Base-by-base conservation (phyloP, 1,140 invertebrate species). In the Zeugodacus cucurbitae region DNA sequence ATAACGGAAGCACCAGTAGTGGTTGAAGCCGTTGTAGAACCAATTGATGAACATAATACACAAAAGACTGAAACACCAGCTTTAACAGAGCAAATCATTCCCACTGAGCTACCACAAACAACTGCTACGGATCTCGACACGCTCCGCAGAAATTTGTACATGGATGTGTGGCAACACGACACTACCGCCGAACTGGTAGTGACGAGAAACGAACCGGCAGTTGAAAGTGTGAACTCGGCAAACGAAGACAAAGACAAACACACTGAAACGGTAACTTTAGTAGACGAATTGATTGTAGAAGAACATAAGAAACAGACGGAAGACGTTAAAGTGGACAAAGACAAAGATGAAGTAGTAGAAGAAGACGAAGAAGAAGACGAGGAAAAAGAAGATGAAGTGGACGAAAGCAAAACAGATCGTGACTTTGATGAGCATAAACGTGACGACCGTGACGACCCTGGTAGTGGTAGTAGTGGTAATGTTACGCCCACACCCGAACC, bases 371-470 rank as follows among this genome's bases (percentile, higher is more conserved):
- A 93, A 17, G 89, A 92, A 34, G 94, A 94, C 89, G 91, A 94
- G 88, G 89, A 88, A 74, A 89, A 91, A 90, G 90, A 90, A 62
- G 91, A 92, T 89, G 89, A 91, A 89, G 91, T 94, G 88, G 90
- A 92, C 85, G 91, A 94, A 89, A 91, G 94, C 89, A 89, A 91
- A 93, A 89, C 89, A 91, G 70, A 88, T 54, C 91, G 90, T 89
- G 90, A 91, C 57, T 90, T 91, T 44, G 93, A 94, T 59, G 90
- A 91, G 48, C 90, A 93, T 59, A 91, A 94, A 88, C 93, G 94
- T 88, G 93, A 95, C 91, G 95, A 96, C 89, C 94, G 95, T 90
- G 96, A 95, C 93, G 96, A 95, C 93, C 94, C 94, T 88, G 95
- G 95, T 91, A 94, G 94, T 90, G 94, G 94, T 92, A 94, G 95